These are phyloP conservation scores for Celastrina argiolus DNA, from an alignment of 2,888 invertebrate species.

Conservation along the genomic window DNA sequence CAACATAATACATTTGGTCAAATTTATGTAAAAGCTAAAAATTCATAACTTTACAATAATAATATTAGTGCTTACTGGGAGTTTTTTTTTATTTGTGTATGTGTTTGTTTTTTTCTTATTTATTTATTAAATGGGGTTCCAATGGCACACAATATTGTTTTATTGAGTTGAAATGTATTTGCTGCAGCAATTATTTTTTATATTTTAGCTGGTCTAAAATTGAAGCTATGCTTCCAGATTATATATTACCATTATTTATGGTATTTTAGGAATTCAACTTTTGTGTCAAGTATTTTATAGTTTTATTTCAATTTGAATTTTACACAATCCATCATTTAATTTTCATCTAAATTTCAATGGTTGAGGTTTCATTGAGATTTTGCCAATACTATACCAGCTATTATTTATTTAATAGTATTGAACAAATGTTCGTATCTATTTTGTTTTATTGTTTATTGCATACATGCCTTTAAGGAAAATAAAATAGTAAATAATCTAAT, in stretches of 20 bases:
- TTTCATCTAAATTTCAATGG: slow-evolving; percentile 12
- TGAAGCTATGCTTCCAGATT: neutral
- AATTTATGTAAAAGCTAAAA: neutral
- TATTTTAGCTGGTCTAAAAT: slow-evolving; percentile 18
- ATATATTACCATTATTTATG: neutral
- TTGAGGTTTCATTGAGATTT: neutral
- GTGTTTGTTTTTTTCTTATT: neutral
- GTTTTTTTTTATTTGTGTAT: neutral
- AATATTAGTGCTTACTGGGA: too few relatives aligned
- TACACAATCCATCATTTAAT: neutral
- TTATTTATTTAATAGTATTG: slow-evolving; percentile 22
- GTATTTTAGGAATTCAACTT: neutral
- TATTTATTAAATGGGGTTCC: neutral
- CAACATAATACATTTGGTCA: too few relatives aligned
- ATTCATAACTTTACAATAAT: neutral
- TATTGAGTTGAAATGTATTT: neutral
- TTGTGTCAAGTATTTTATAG: neutral
- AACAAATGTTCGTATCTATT: slow-evolving; percentile 11
- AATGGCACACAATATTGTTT: slow-evolving; percentile 6
- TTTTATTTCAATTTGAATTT: neutral
- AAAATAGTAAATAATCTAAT: neutral
- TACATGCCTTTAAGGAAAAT: neutral
- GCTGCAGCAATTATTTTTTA: neutral
- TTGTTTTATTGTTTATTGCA: slow-evolving; percentile 9
- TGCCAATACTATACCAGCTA: slow-evolving; percentile 23